Evolutionary conservation across 2,888 invertebrate genomes (phyloP).

Genomic region (Himalopsyche kuldschensis): DNA sequence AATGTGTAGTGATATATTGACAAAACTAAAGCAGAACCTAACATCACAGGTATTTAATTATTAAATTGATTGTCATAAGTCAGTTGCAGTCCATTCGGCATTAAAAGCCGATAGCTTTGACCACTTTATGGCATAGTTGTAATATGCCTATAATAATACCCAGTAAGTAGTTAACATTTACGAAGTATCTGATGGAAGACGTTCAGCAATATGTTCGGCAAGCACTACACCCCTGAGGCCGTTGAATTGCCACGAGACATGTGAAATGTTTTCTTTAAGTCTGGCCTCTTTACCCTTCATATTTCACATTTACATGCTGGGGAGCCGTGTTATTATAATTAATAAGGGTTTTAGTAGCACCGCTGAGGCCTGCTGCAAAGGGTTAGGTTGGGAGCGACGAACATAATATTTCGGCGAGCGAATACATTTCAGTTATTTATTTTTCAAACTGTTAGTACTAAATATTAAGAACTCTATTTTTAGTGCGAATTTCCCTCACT

Average conservation of each 20-base stretch:
- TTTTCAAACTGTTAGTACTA: background rate
- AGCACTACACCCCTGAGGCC: constrained; percentile 13
- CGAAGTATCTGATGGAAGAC: background rate
- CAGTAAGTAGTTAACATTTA: background rate
- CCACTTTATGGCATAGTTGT: background rate
- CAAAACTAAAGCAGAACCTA: too few relatives aligned
- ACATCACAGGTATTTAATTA: too few relatives aligned
- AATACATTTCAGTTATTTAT: background rate
- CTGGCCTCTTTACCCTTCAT: constrained; percentile 18
- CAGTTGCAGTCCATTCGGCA: too few relatives aligned
- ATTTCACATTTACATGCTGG: constrained; percentile 25
- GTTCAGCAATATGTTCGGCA: background rate
- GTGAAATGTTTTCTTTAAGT: constrained; percentile 31
- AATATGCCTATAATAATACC: background rate
- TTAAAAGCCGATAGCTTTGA: background rate
- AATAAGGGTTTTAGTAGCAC: constrained; percentile 29
- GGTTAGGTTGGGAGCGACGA: constrained; percentile 6
- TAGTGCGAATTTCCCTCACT: too few relatives aligned
- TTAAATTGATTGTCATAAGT: too few relatives aligned
- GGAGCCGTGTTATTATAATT: constrained; percentile 27
- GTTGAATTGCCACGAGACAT: constrained; percentile 17
- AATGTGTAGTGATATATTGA: too few relatives aligned
- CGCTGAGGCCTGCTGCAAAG: constrained; percentile 16
- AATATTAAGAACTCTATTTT: too few relatives aligned
- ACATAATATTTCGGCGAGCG: background rate